A percentile compares a stretch with the other conserved stretches of the same genome.
Evolutionary conservation across 1,140 invertebrate genomes (phyloP).

Genomic region (Diabrotica virgifera): DNA sequence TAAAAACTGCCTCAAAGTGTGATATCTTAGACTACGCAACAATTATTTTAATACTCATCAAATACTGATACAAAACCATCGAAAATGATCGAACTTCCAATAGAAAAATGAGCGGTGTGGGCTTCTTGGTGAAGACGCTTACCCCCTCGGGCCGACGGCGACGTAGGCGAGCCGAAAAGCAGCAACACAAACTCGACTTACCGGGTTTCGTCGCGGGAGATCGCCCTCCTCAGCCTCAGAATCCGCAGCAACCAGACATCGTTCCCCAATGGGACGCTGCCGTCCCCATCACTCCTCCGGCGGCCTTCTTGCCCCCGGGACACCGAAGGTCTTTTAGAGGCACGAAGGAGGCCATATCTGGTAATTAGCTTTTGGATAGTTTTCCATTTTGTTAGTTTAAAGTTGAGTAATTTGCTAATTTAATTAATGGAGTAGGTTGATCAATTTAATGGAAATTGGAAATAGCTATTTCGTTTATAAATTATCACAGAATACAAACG

Average conservation of each 20-base stretch:
- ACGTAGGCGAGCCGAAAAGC: conserved; percentile 59
- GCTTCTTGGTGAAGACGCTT: conserved; percentile 65
- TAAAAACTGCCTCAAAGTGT: too few species aligned
- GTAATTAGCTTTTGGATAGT: too few species aligned
- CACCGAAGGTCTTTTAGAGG: conserved; percentile 28
- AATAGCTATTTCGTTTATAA: too few species aligned
- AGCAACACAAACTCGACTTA: conserved; percentile 56
- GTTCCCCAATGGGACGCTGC: conserved; percentile 56
- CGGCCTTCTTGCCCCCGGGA: conserved; percentile 52
- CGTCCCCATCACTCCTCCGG: conserved; percentile 64
- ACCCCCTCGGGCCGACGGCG: conserved; percentile 60
- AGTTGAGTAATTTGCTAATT: neutral
- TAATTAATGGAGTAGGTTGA: too few species aligned
- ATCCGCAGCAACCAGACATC: conserved; percentile 49
- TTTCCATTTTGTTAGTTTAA: neutral
- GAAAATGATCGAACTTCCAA: neutral
- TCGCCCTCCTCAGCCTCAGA: conserved; percentile 46
- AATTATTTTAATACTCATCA: too few species aligned
- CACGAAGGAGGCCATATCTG: neutral
- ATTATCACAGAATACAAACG: too few species aligned
- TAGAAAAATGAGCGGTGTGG: conserved; percentile 57
- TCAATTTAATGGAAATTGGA: too few species aligned
- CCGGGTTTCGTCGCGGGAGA: conserved; percentile 50
- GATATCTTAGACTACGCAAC: too few species aligned
- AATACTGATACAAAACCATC: too few species aligned